These are phyloP conservation scores for Hafferia zeledoni DNA, from an alignment of 2,797 vertebrate species.

Conservation along the genomic window DNA sequence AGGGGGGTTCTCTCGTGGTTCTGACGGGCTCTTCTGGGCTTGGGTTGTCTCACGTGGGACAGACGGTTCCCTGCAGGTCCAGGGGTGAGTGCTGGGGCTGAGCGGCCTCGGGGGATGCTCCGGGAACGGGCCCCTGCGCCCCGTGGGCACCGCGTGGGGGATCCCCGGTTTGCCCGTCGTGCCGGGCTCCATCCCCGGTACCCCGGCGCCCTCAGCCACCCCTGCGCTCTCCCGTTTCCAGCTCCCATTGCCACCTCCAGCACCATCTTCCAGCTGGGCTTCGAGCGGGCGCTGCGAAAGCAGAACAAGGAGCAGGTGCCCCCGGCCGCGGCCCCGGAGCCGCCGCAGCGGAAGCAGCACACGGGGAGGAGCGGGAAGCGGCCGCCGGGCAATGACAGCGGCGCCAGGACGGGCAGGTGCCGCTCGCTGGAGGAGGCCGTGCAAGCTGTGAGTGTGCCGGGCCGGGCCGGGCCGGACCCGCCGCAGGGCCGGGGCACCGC, in stretches of 20 bases:
- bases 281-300: conserved; percentile 86
- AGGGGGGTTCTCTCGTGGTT: not conserved
- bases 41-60: no score
- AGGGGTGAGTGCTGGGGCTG: no score
- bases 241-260: conserved; percentile 82
- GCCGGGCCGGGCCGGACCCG: fast-evolving
- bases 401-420: conserved; percentile 44
- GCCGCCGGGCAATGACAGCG: not conserved
- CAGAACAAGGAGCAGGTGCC: conserved; percentile 97
- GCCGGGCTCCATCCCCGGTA: fast-evolving
- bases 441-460: conserved; percentile 82
- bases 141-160: no score
- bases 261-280: conserved; percentile 83
- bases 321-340: conserved; percentile 63
- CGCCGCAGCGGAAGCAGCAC: conserved; percentile 75
- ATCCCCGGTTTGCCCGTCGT: fast-evolving
- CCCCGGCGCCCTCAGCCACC: no score
- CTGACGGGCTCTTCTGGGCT: no score
- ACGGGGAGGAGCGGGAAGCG: conserved; percentile 80
- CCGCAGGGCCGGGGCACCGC: no score
- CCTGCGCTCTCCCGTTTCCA: not conserved
- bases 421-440: conserved; percentile 89
- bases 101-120: not conserved
- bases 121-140: no score
- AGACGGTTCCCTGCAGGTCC: no score